Evolutionary conservation across 2,888 invertebrate genomes (phyloP).

Genomic region (Phortica okadai): DNA sequence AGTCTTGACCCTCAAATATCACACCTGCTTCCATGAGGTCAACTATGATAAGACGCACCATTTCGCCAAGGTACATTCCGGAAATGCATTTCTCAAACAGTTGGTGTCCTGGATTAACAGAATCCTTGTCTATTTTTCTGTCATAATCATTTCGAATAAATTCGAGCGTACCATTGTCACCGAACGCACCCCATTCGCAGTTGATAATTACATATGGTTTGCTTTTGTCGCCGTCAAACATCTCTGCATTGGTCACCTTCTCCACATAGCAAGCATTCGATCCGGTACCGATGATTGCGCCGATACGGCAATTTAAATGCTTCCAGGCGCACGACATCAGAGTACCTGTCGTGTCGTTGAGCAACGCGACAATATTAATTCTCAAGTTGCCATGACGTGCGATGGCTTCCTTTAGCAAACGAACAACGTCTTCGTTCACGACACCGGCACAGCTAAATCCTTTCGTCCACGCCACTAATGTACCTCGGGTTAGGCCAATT

Average conservation of each 20-base stretch:
- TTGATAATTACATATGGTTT: conserved; percentile 85
- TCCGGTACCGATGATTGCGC: conserved; percentile 87
- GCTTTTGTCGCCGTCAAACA: conserved; percentile 80
- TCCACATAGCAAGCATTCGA: conserved; percentile 93
- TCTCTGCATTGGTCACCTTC: conserved; percentile 85
- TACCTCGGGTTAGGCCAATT: conserved; percentile 87
- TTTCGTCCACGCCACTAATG: conserved; percentile 94
- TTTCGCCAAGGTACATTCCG: conserved; percentile 98
- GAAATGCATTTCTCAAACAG: conserved; percentile 89
- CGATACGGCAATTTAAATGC: conserved; percentile 85
- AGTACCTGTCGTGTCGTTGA: conserved; percentile 95
- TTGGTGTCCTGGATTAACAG: conserved; percentile 89
- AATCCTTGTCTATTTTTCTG: conserved; percentile 85
- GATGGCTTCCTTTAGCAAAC: conserved; percentile 89
- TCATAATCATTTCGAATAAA: conserved; percentile 90
- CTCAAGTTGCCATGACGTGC: conserved; percentile 86
- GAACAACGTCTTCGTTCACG: conserved; percentile 91
- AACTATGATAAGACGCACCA: conserved; percentile 88
- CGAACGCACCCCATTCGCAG: conserved; percentile 98
- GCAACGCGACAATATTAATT: conserved; percentile 89
- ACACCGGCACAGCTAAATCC: conserved; percentile 94
- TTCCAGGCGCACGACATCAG: conserved; percentile 93
- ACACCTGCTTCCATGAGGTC: conserved; percentile 85
- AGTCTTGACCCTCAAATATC: conserved; percentile 49
- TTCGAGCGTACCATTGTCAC: conserved; percentile 90